Conservation (phyloP, 2,888 invertebrate species). For the Trichopoda pennipes region DNA sequence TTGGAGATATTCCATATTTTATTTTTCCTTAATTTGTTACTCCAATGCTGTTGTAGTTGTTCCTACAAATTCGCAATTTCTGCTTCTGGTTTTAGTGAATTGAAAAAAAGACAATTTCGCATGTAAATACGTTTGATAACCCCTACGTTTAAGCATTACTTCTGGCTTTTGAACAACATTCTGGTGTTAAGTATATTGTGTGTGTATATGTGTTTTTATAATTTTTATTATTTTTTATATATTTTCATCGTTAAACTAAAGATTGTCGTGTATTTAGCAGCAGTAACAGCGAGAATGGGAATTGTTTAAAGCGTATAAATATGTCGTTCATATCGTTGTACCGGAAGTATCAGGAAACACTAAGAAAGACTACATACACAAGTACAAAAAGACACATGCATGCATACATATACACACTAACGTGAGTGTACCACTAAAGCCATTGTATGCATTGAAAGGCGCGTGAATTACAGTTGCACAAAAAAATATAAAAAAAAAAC, state of each 20-base stretch:
- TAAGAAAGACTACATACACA: conserved; percentile 43
- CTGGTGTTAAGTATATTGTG: neutral
- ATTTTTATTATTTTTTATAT: neutral
- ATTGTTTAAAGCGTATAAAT: conserved; percentile 45
- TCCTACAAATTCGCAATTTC: too few relatives aligned
- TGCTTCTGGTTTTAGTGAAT: too few relatives aligned
- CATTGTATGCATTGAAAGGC: conserved; percentile 30
- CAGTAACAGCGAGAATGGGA: conserved; percentile 36
- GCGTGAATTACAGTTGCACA: conserved; percentile 19
- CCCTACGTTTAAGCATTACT: too few relatives aligned
- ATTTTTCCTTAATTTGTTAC: too few relatives aligned
- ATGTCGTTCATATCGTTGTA: conserved; percentile 43
- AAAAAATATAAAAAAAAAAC: neutral
- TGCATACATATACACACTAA: neutral
- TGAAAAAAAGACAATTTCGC: too few relatives aligned
- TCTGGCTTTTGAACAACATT: neutral
- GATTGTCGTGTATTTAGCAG: neutral
- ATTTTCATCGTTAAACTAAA: neutral
- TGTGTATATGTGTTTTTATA: too few relatives aligned
- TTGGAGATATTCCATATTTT: too few relatives aligned
- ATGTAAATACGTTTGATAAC: too few relatives aligned
- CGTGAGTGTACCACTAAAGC: neutral
- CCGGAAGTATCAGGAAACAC: conserved; percentile 66
- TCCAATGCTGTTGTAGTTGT: too few relatives aligned
- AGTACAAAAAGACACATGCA: neutral